Conservation (phyloP, 2,797 vertebrate genomes). For the Sternarchorhynchus goeldii region DNA sequence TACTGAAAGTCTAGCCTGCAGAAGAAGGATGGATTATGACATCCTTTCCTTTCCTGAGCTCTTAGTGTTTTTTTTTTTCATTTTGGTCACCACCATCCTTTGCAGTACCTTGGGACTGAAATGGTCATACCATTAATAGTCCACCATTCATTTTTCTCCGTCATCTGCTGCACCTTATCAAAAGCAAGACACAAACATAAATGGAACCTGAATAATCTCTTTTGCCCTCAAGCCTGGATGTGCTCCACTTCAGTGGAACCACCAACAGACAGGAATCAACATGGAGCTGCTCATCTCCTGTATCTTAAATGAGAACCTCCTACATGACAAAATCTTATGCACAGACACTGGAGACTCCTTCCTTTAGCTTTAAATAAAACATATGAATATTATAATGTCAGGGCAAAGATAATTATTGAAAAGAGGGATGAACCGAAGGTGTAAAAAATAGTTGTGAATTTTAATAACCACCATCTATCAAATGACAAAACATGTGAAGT, state of each 20-base stretch:
- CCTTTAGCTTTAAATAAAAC: conserved; percentile 47
- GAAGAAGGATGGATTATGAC: not conserved
- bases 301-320: conserved; percentile 35
- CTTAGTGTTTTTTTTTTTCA: no score
- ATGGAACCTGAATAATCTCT: conserved; percentile 30
- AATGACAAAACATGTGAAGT: not conserved
- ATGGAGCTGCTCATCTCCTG: conserved; percentile 17
- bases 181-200: conserved; percentile 11
- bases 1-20: not conserved
- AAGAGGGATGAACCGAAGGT: conserved; percentile 29
- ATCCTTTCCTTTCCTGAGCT: no score
- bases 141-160: not conserved
- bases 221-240: conserved; percentile 35
- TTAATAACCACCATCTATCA: not conserved
- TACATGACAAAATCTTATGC: conserved; percentile 33
- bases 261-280: conserved; percentile 39
- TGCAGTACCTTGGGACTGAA: not conserved
- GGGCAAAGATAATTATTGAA: conserved; percentile 45
- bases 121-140: conserved; percentile 6
- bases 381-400: conserved; percentile 43
- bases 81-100: not conserved
- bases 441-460: conserved; percentile 32
- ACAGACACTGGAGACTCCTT: conserved; percentile 32
- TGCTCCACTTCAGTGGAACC: conserved; percentile 36
- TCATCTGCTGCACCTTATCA: conserved; percentile 12